Evolutionary conservation across 2,797 vertebrate species (phyloP), one percentile per base, ranked within the genome.

Genomic region (Anabacerthia variegaticeps): DNA sequence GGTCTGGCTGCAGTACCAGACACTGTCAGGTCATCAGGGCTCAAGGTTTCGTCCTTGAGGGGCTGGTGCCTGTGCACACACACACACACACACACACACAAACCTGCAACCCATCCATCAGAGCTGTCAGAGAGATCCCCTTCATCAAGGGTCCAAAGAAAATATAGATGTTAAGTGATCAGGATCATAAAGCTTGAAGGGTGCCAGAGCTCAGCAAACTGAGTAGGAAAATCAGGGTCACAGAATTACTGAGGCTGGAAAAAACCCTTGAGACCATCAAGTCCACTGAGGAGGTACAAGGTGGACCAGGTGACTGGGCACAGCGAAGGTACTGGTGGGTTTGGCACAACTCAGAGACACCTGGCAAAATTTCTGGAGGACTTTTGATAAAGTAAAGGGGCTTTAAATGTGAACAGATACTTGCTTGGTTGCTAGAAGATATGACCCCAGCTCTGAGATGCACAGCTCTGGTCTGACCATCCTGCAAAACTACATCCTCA

Each of bases 21-120:
- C 0, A 2, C 52, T 12, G 7, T 27, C 51, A 48, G 39, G 52
- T 32, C 4, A 0, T 18, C 27, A 8, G 27, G 63, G 54, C 75
- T 77, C 54, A 41, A 34, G 79, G n/a, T 54, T 36, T 5, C 0
- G 1, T 81, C 71, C 49, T 32, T 24, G 48, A 14, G 44, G n/a
- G n/a, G 30, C 30, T 16, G 54, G 12, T 72, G 73, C 39, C 62
- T 27, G 26, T 16, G 6, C 10, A 43, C 6, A 8, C 8, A 26
- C 14, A 6, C 24, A 21, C 26, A 15, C 9, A 7, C 12, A 46
- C 5, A 8, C 7, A 26, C 15, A 8, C 27, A 19, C 26, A 16
- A 2, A 12, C 11, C 20, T 54, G 52, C 21, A 51, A 26, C 39
- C 34, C 44, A 48, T 32, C 11, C 41, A 30, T 22, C 63, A 36